These are phyloP conservation scores for Cheilosia vernalis DNA, from an alignment of 2,888 invertebrate species.

Conservation along the genomic window DNA sequence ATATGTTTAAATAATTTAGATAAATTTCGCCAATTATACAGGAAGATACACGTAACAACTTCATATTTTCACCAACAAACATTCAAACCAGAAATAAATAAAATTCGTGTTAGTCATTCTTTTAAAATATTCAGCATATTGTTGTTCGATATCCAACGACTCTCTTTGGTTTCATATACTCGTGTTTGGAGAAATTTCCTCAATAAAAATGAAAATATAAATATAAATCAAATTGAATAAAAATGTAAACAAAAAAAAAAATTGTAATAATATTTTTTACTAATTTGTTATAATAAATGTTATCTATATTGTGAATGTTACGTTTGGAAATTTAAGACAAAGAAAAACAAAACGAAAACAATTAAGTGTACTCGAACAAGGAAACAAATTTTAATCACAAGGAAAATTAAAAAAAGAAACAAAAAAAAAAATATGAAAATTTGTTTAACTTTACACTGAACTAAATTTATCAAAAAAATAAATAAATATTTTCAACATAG, in stretches of 20 bases:
- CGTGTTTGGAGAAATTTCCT: constrained; percentile 66
- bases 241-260: constrained; percentile 14
- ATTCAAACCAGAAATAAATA: neutral
- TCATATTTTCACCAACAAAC: neutral
- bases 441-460: constrained; percentile 71
- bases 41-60: neutral
- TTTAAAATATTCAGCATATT: constrained; percentile 62
- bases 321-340: constrained; percentile 56
- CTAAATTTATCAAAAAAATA: constrained; percentile 54
- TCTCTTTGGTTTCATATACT: constrained; percentile 70
- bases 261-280: constrained; percentile 69
- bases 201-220: constrained; percentile 28
- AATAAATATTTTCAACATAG: constrained; percentile 60
- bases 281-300: constrained; percentile 73
- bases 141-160: constrained; percentile 68
- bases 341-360: constrained; percentile 28
- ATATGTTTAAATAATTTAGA: constrained; percentile 12
- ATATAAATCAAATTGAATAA: constrained; percentile 9
- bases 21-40: constrained; percentile 16
- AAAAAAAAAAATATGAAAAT: constrained; percentile 24
- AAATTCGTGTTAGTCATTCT: constrained; percentile 10
- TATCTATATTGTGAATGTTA: constrained; percentile 69
- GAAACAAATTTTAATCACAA: constrained; percentile 57
- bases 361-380: constrained; percentile 46
- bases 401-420: constrained; percentile 1